Evolutionary conservation across 2,113 vertebrate genomes (phyloP).

Genomic region (Neodontobutis hainanensis): DNA sequence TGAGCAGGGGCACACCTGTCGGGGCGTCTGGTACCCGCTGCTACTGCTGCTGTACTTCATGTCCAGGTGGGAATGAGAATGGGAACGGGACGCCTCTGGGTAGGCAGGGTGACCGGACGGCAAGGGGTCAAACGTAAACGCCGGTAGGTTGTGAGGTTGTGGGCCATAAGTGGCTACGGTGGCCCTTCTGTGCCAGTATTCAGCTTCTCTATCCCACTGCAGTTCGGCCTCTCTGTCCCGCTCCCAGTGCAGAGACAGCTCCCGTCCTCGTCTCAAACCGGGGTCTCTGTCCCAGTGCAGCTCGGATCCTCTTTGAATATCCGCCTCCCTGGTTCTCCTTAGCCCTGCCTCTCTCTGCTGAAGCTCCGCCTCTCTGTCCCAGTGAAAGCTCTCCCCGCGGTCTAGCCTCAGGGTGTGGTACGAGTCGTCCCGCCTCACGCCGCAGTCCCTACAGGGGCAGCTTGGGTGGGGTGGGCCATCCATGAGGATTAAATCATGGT

Average conservation of each 20-base stretch:
- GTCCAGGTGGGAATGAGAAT: slow-evolving; percentile 78
- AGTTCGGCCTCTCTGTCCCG: slow-evolving; percentile 78
- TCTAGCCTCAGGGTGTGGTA: slow-evolving; percentile 81
- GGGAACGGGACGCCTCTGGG: slow-evolving; percentile 74
- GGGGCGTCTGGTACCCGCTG: slow-evolving; percentile 79
- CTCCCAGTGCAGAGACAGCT: slow-evolving; percentile 80
- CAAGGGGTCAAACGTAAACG: slow-evolving; percentile 80
- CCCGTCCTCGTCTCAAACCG: slow-evolving; percentile 68
- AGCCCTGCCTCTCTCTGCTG: slow-evolving; percentile 74
- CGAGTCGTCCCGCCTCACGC: slow-evolving; percentile 77
- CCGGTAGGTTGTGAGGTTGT: slow-evolving; percentile 71
- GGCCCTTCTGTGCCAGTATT: slow-evolving; percentile 78
- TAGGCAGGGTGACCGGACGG: slow-evolving; percentile 79
- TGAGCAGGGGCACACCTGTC: slow-evolving; percentile 74
- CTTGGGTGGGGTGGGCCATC: slow-evolving; percentile 74
- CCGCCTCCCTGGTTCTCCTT: slow-evolving; percentile 72
- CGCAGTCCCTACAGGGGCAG: slow-evolving; percentile 84
- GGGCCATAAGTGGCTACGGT: slow-evolving; percentile 77
- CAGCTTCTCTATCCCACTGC: slow-evolving; percentile 80
- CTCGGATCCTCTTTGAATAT: slow-evolving; percentile 74
- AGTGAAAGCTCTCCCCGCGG: slow-evolving; percentile 72
- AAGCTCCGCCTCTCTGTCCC: slow-evolving; percentile 76
- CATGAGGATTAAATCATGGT: slow-evolving; percentile 83
- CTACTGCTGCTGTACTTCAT: slow-evolving; percentile 84
- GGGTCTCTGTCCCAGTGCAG: slow-evolving; percentile 74